These are phyloP conservation scores for Cheilosia pagana DNA, from an alignment of 2,888 invertebrate genomes.

Conservation along the genomic window DNA sequence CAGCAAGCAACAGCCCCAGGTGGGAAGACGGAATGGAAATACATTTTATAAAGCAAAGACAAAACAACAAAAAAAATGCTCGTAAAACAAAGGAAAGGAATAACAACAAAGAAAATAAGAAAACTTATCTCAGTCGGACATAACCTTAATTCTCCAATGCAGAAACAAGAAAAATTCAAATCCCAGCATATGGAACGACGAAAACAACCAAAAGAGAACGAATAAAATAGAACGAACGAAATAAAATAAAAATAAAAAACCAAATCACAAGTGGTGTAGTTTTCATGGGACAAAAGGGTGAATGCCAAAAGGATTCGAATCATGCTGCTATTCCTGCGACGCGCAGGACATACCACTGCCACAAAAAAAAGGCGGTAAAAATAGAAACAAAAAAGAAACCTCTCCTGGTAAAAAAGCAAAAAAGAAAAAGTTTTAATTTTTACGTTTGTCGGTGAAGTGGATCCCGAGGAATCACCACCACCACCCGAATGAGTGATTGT, in stretches of 20 bases:
- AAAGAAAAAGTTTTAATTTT: constrained; percentile 71
- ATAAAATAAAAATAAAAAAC: constrained; percentile 17
- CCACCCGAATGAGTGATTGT: constrained; percentile 54
- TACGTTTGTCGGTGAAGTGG: constrained; percentile 70
- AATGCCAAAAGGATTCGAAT: constrained; percentile 68
- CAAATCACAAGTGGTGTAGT: constrained; percentile 61
- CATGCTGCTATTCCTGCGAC: constrained; percentile 20
- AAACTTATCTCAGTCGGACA: constrained; percentile 66
- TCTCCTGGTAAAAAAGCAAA: constrained; percentile 7
- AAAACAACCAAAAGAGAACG: constrained; percentile 9
- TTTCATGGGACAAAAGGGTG: constrained; percentile 54
- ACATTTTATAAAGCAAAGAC: constrained; percentile 27
- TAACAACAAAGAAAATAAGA: constrained; percentile 17
- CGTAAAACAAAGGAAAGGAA: constrained; percentile 50
- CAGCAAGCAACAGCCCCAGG: constrained; percentile 69
- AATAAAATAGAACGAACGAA: constrained; percentile 16
- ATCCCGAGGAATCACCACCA: constrained; percentile 20
- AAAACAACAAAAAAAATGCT: constrained; percentile 12
- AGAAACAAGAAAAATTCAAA: constrained; percentile 44
- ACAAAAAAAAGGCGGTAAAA: constrained; percentile 64
- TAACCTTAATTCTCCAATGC: constrained; percentile 65
- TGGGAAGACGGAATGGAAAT: constrained; percentile 44
- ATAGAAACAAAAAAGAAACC: constrained; percentile 37
- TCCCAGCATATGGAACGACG: constrained; percentile 64
- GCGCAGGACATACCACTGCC: constrained; percentile 27